Conservation (phyloP, 2,888 invertebrate species). For the Phoenoteleia sp. region DNA sequence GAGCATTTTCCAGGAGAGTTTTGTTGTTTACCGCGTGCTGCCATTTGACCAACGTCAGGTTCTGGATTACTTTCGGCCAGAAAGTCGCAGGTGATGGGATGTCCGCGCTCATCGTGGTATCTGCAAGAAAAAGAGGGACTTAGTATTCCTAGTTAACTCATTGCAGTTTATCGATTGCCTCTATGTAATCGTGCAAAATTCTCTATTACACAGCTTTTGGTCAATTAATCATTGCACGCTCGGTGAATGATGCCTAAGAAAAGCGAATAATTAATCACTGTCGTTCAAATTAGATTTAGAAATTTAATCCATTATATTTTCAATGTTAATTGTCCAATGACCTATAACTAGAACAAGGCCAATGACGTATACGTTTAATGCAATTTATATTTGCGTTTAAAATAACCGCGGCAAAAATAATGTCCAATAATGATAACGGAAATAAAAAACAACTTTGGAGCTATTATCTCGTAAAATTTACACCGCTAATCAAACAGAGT, state of each 20-base stretch:
- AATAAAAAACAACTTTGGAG: background rate
- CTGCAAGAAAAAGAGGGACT: conserved; percentile 80
- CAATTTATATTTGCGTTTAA: conserved; percentile 37
- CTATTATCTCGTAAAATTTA: background rate
- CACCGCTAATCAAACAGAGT: too few relatives aligned
- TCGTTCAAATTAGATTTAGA: conserved; percentile 38
- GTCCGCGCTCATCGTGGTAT: conserved; percentile 76
- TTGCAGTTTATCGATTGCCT: too few relatives aligned
- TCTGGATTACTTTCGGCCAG: conserved; percentile 87
- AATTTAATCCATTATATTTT: conserved; percentile 44
- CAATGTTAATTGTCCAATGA: conserved; percentile 67
- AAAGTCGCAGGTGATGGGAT: conserved; percentile 83
- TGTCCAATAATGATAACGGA: conserved; percentile 24
- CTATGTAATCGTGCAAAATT: too few relatives aligned
- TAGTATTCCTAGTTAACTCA: too few relatives aligned
- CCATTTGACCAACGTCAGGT: conserved; percentile 93
- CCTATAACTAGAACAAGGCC: conserved; percentile 58
- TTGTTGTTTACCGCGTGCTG: conserved; percentile 95
- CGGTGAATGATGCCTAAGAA: background rate
- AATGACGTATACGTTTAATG: conserved; percentile 13
- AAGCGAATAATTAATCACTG: conserved; percentile 22
- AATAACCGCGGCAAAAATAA: conserved; percentile 38
- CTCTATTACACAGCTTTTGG: background rate
- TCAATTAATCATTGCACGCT: background rate
- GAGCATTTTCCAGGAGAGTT: conserved; percentile 88